These are phyloP conservation scores for Orius laevigatus DNA, from an alignment of 1,140 invertebrate species.

Conservation along the genomic window DNA sequence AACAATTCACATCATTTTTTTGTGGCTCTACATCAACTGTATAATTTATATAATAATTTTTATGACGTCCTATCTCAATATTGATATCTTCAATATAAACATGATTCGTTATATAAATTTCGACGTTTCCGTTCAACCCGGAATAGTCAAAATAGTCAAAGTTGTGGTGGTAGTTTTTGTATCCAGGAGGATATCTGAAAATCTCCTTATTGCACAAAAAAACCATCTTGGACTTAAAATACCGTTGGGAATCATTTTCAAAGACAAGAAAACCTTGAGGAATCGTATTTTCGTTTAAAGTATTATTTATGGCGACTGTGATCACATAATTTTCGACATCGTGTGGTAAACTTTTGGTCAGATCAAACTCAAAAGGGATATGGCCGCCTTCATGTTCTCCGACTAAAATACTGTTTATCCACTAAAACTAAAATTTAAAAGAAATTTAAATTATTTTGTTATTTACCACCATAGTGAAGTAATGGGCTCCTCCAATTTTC, in stretches of 20 bases:
- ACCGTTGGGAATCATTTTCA: constrained; percentile 11
- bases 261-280: constrained; percentile 28
- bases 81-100: constrained; percentile 34
- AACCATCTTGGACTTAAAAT: neutral
- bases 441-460: neutral
- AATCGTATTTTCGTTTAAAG: constrained; percentile 32
- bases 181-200: constrained; percentile 33
- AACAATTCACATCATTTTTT: neutral
- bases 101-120: constrained; percentile 33
- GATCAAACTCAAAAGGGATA: constrained; percentile 42
- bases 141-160: constrained; percentile 58
- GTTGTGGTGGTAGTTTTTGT: constrained; percentile 33
- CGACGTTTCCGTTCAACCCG: constrained; percentile 43
- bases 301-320: constrained; percentile 50
- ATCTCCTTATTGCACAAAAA: neutral
- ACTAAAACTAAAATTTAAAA: constrained; percentile 27
- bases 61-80: neutral
- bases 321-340: constrained; percentile 24
- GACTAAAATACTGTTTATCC: constrained; percentile 35
- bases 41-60: neutral
- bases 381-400: constrained; percentile 42
- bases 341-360: constrained; percentile 23
- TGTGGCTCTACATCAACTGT: neutral
- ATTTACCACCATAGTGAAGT: constrained; percentile 31
- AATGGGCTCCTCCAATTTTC: constrained; percentile 36